These are phyloP conservation scores for Galemys pyrenaicus DNA, from an alignment of 2,113 vertebrate species.

Conservation along the genomic window DNA sequence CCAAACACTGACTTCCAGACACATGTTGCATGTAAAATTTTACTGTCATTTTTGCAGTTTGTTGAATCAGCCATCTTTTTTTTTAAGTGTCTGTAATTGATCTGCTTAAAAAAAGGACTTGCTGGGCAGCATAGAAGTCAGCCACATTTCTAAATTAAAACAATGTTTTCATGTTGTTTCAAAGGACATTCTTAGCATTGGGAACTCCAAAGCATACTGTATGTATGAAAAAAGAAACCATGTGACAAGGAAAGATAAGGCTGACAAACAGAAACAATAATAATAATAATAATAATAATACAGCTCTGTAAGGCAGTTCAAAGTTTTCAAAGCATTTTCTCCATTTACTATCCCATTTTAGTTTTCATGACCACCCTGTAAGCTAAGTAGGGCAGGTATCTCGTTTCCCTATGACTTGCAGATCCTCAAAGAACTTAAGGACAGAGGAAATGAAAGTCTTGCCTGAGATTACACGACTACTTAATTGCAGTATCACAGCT, in stretches of 20 bases:
- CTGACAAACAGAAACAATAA: not conserved
- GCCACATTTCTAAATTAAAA: conserved; percentile 34
- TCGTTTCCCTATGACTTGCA: conserved; percentile 7
- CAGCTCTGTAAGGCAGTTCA: not conserved
- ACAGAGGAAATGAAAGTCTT: not conserved
- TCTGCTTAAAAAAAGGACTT: conserved; percentile 55
- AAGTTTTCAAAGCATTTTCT: conserved; percentile 49
- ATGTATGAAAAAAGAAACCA: not conserved
- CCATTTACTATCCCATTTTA: not conserved
- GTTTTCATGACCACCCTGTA: not conserved
- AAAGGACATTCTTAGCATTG: conserved; percentile 32
- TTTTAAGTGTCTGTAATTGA: conserved; percentile 19
- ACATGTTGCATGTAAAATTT: conserved; percentile 17
- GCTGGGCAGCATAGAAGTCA: not conserved
- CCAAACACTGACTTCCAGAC: not conserved
- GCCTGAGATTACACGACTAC: not conserved
- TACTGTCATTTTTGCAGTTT: conserved; percentile 8
- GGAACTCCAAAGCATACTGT: not conserved
- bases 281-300: not conserved
- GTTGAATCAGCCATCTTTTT: conserved; percentile 20
- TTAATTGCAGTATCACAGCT: not conserved
- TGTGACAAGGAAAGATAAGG: not conserved
- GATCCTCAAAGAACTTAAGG: not conserved
- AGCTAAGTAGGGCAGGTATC: not conserved
- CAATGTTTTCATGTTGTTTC: conserved; percentile 2